These are phyloP conservation scores for Tichodroma muraria DNA, from an alignment of 2,113 vertebrate genomes.

Conservation along the genomic window DNA sequence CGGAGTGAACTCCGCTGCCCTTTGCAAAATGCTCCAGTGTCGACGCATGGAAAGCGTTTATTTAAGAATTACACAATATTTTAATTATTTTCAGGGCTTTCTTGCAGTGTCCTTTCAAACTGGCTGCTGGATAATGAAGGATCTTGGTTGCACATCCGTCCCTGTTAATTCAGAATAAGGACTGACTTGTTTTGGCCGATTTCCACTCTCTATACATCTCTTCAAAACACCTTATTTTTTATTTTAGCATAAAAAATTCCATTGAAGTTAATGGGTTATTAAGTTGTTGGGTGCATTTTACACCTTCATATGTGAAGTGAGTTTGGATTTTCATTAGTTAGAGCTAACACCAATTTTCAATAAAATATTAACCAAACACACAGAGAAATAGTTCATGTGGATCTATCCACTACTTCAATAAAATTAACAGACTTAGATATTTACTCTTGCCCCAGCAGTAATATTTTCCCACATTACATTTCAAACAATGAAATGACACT, in stretches of 20 bases:
- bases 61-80: neutral
- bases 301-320: slow-evolving; percentile 50
- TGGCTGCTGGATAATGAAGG: neutral
- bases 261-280: slow-evolving; percentile 60
- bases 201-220: neutral
- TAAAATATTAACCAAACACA: slow-evolving; percentile 80
- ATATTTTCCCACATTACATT: slow-evolving; percentile 71
- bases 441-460: slow-evolving; percentile 67
- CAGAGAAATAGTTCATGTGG: slow-evolving; percentile 69
- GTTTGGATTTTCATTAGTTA: slow-evolving; percentile 70
- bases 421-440: slow-evolving; percentile 77
- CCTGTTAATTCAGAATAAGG: neutral
- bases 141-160: neutral
- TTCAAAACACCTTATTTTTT: neutral
- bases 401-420: slow-evolving; percentile 72
- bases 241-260: neutral
- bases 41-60: neutral
- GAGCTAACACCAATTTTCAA: slow-evolving; percentile 74
- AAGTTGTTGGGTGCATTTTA: slow-evolving; percentile 70
- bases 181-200: accelerated
- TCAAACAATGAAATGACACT: slow-evolving; percentile 80
- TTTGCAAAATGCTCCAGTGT: neutral
- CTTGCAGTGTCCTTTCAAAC: neutral
- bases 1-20: neutral
- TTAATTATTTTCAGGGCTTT: neutral